Conservation (phyloP, 37 sponge, comb jelly and placozoan genomes). For the Oopsacas minuta region DNA sequence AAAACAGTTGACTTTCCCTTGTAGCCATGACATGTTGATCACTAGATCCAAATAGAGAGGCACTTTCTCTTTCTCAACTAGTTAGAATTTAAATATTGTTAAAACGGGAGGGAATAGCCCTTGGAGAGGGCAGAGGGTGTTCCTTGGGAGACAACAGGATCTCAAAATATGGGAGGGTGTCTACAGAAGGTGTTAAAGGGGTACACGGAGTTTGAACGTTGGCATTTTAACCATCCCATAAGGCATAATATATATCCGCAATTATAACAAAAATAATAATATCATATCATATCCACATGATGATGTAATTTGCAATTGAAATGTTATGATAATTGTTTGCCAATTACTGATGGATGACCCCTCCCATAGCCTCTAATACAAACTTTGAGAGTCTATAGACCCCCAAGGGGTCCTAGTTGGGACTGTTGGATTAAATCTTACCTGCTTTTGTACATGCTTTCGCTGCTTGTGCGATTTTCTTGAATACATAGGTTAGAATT, state of each 20-base stretch:
- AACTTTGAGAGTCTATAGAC: no score
- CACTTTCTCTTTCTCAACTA: conserved; percentile 8
- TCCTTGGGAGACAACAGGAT: no score
- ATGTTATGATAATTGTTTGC: background rate
- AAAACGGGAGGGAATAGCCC: no score
- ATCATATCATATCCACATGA: background rate
- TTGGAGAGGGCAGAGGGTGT: no score
- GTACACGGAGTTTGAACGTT: no score
- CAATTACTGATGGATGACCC: background rate
- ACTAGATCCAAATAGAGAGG: background rate
- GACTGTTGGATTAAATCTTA: background rate
- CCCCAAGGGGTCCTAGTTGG: no score
- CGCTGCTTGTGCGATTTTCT: background rate
- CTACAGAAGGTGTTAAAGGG: no score
- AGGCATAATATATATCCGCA: no score
- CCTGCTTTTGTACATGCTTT: conserved; percentile 13
- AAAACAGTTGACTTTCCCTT: background rate
- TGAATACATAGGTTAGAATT: background rate
- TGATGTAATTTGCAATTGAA: conserved; percentile 16
- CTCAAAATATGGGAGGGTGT: no score
- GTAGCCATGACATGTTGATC: conserved; percentile 9
- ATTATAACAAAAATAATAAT: background rate
- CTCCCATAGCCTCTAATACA: no score
- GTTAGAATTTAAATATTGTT: background rate
- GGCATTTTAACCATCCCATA: no score